Evolutionary conservation across 1,140 invertebrate species (phyloP).

Genomic region (Adelges cooleyi): DNA sequence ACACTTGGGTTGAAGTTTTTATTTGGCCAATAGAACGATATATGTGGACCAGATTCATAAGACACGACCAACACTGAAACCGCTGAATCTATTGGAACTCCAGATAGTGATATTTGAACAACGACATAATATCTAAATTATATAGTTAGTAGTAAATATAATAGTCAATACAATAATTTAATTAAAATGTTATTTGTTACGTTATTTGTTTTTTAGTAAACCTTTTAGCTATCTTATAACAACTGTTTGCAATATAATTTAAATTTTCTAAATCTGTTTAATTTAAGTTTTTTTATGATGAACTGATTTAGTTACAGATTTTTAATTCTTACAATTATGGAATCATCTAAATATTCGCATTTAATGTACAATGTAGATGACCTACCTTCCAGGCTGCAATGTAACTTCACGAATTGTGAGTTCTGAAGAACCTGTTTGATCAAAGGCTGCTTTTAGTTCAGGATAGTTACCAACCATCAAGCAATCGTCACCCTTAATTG

Average conservation of each 20-base stretch:
- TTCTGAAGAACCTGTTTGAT: slow-evolving; percentile 3
- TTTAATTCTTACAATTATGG: no score
- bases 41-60: slow-evolving; percentile 19
- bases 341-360: no score
- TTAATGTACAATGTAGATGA: no score
- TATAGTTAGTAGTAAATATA: not conserved
- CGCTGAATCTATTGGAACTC: not conserved
- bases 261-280: no score
- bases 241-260: no score
- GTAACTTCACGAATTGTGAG: slow-evolving; percentile 10
- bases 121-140: slow-evolving; percentile 16
- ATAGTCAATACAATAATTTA: not conserved
- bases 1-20: slow-evolving; percentile 7
- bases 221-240: no score
- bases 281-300: no score
- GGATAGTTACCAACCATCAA: slow-evolving; percentile 9
- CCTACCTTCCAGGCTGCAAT: slow-evolving; percentile 8
- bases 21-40: slow-evolving; percentile 18
- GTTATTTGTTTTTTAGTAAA: no score
- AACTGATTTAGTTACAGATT: no score
- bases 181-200: no score
- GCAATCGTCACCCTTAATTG: slow-evolving; percentile 18
- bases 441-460: not conserved
- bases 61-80: slow-evolving; percentile 18
- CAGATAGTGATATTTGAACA: slow-evolving; percentile 18